Evolutionary conservation across 2,113 vertebrate genomes (phyloP).

Genomic region (Catharus bicknelli): DNA sequence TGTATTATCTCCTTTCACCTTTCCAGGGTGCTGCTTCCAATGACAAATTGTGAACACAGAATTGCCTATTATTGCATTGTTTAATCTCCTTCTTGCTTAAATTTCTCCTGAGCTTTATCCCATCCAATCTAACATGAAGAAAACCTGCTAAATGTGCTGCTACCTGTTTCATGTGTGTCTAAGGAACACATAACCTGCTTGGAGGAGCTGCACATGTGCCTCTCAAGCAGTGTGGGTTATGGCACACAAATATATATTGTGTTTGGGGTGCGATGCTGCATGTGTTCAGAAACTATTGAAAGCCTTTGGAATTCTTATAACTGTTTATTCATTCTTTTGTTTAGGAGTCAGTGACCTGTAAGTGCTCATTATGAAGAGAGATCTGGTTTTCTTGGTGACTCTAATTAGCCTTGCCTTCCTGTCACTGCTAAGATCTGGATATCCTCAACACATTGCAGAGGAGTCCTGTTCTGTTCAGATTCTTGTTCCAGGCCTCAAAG

Average conservation of each 20-base stretch:
- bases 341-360: slow-evolving; percentile 70
- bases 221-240: neutral
- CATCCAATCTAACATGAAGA: neutral
- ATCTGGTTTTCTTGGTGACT: slow-evolving; percentile 71
- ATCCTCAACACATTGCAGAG: slow-evolving; percentile 84
- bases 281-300: slow-evolving; percentile 24
- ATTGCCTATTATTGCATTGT: neutral
- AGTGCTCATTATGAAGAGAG: slow-evolving; percentile 81
- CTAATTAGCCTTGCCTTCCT: slow-evolving; percentile 81
- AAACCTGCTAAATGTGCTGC: neutral
- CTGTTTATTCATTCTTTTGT: slow-evolving; percentile 69
- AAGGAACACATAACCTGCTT: neutral
- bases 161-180: neutral
- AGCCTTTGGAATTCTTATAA: slow-evolving; percentile 47
- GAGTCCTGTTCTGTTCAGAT: slow-evolving; percentile 95
- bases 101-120: neutral
- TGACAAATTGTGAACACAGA: neutral
- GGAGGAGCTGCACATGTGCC: neutral
- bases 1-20: neutral
- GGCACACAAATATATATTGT: neutral
- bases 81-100: neutral
- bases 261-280: neutral
- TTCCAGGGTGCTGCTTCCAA: neutral
- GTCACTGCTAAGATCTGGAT: slow-evolving; percentile 72
- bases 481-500: slow-evolving; percentile 97